These are phyloP conservation scores for Scaptomyza tumidula DNA, from an alignment of 2,888 invertebrate species.

Conservation along the genomic window DNA sequence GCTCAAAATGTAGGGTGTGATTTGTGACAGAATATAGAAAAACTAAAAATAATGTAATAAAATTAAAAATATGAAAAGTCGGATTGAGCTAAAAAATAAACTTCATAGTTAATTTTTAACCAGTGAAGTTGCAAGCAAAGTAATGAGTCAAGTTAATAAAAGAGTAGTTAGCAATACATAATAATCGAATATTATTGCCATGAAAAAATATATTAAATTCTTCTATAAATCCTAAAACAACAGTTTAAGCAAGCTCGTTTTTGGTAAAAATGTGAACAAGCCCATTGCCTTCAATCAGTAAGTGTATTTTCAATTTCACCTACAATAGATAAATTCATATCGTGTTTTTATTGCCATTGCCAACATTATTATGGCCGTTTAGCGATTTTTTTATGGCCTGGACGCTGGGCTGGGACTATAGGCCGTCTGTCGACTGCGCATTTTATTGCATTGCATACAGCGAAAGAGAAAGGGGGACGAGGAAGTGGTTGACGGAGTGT, in stretches of 20 bases:
- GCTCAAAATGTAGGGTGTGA: neutral
- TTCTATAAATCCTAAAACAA: neutral
- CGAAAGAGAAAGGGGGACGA: neutral
- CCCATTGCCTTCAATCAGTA: neutral
- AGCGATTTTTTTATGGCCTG: slow-evolving; percentile 72
- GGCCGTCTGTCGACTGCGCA: slow-evolving; percentile 60
- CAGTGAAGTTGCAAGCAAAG: neutral
- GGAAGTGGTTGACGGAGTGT: neutral
- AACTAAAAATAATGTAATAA: neutral
- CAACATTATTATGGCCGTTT: slow-evolving; percentile 79
- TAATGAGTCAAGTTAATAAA: neutral
- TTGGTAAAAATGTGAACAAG: neutral
- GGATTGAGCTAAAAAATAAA: neutral
- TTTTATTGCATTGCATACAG: slow-evolving; percentile 68
- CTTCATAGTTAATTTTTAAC: neutral
- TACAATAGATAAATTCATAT: slow-evolving; percentile 46
- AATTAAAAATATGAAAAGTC: neutral
- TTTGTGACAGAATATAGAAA: neutral
- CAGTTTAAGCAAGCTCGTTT: neutral
- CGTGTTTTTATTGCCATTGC: slow-evolving; percentile 56
- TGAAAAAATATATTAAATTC: no score
- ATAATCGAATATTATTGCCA: neutral
- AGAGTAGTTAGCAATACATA: neutral
- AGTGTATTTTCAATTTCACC: slow-evolving; percentile 37
- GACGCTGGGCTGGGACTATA: slow-evolving; percentile 47